Base-by-base conservation (phyloP, 2,797 vertebrate genomes). In the Gallinago nigripennis region DNA sequence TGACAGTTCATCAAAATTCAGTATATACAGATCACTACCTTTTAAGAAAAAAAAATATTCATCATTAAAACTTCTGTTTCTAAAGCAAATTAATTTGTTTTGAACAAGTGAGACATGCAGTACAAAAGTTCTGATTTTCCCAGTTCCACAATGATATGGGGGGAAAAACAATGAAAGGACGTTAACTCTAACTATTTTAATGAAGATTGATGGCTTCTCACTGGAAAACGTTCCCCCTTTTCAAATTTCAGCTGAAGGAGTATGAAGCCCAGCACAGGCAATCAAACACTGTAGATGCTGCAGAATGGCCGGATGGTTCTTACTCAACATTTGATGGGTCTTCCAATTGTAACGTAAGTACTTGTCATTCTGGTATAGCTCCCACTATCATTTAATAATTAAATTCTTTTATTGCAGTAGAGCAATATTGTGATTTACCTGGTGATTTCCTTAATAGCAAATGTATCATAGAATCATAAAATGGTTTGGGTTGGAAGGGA, bases 341-440 rank as follows among this genome's bases (percentile, higher is more conserved):
- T 88, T 99, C 99, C 76, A 99, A 98, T 97, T 99, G 98, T 98
- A 99, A 99, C 84, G 99, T 99, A 98, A 99, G 99, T 99, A 98
- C 82, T 6, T 88, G 69, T 71, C 69, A 50, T 57, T 92, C 31
- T 88, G 63, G 45, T 90, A 58, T 6, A 87, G 56, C 37, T 89
- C 46, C 43, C 30, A 35, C 6, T 82, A 61, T 77, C 6, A 53
- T 81, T 77, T 85, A 82, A 65, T 75, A 77, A 73, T 87, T 79
- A 45, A 82, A 63, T 79, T 39, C 6, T 71, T 85, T 51, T 45
- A 43, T 1, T 85, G 56, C 20, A 53, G 4, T 87, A 20, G 71
- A 20, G 33, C 86, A 84, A 72, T 90, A 66, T 6, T 39, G 23
- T 66, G n/a, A 78, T 91, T 82, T 81, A 77, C 43, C 31, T 30